phyloP scores from a whole-genome alignment of 2,888 invertebrate genomes.

The Ennomos erosarius region DNA sequence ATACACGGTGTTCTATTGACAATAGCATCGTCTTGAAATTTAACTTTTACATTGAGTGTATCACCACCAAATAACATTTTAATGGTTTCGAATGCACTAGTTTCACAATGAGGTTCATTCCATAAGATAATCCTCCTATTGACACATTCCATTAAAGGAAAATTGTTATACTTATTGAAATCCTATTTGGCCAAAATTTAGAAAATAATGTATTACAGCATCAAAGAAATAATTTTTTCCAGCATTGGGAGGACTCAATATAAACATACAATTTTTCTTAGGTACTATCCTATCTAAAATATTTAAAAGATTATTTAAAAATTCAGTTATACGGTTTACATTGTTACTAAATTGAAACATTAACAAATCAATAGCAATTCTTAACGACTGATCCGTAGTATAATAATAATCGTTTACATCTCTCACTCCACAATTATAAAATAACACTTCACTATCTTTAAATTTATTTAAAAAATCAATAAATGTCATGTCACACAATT shows the following conservation, averaged over 20 bases:
- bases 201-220: not conserved
- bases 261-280: conserved; percentile 1
- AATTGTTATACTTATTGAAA: conserved; percentile 1
- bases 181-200: conserved; percentile 3
- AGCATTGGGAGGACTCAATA: not conserved
- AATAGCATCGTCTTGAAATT: conserved; percentile 1
- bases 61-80: not conserved
- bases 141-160: not conserved
- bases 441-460: conserved; percentile 1
- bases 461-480: not conserved
- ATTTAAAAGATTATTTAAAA: too few relatives aligned
- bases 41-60: not conserved
- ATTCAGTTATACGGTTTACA: too few relatives aligned
- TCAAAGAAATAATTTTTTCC: conserved; percentile 3
- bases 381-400: not conserved
- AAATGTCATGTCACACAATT: not conserved
- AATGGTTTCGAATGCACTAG: not conserved
- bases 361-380: not conserved
- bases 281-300: not conserved
- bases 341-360: not conserved
- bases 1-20: not conserved
- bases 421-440: not conserved
- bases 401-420: not conserved
- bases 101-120: conserved; percentile 1
- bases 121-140: not conserved